phyloP scores from a whole-genome alignment of 2,888 invertebrate genomes.

The Bruchidius siliquastri region DNA sequence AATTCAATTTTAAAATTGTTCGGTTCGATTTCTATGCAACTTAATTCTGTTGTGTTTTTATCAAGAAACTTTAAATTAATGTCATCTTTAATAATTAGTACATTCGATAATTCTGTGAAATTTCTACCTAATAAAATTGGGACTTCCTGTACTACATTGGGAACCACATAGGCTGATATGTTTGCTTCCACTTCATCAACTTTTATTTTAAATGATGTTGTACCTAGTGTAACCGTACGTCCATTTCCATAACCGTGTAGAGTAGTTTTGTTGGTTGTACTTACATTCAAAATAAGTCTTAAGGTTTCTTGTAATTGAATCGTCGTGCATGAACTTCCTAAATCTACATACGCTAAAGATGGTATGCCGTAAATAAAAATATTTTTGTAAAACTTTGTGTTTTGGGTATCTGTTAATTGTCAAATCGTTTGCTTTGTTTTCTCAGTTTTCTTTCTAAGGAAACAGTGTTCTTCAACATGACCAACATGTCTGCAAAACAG shows the following conservation, averaged over 20 bases:
- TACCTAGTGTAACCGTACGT: slow-evolving; percentile 9
- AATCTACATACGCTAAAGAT: slow-evolving; percentile 19
- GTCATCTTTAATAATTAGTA: slow-evolving; percentile 17
- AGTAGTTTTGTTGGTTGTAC: slow-evolving; percentile 6
- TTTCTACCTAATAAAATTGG: slow-evolving; percentile 18
- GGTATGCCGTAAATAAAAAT: slow-evolving; percentile 11
- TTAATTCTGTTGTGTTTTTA: background rate
- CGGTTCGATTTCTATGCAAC: background rate
- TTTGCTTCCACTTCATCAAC: slow-evolving; percentile 13
- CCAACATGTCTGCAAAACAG: slow-evolving; percentile 2
- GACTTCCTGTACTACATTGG: slow-evolving; percentile 15
- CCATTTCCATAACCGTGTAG: slow-evolving; percentile 19
- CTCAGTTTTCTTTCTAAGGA: background rate
- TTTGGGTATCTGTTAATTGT: slow-evolving; percentile 10
- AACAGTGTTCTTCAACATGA: slow-evolving; percentile 6
- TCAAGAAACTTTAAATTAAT: slow-evolving; percentile 11
- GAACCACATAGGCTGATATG: slow-evolving; percentile 15
- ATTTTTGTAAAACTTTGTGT: slow-evolving; percentile 14
- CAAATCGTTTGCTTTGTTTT: slow-evolving; percentile 5
- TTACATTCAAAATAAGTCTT: slow-evolving; percentile 5
- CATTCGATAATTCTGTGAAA: slow-evolving; percentile 15
- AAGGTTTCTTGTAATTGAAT: slow-evolving; percentile 12
- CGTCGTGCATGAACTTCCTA: slow-evolving; percentile 17
- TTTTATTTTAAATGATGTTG: slow-evolving; percentile 8
- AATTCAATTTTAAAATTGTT: slow-evolving; percentile 2